A percentile compares a stretch with the other conserved stretches of the same genome.
phyloP scores from a whole-genome alignment of 2,113 vertebrate species.

The Odontophorus gujanensis region DNA sequence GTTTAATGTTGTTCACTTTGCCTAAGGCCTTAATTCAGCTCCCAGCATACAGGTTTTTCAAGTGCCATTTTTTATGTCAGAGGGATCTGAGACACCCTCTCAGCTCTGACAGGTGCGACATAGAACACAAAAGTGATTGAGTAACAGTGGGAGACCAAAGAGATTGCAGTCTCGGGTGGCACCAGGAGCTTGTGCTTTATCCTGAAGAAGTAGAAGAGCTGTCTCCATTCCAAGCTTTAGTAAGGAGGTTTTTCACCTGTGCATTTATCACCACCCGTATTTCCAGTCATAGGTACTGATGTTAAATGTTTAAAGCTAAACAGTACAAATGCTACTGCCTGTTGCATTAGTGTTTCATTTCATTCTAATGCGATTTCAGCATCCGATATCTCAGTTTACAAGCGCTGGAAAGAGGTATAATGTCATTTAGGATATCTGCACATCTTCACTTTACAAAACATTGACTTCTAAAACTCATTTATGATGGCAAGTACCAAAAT shows the following conservation, averaged over 20 bases:
- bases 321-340: neutral
- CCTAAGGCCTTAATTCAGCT: neutral
- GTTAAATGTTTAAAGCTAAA: slow-evolving; percentile 12
- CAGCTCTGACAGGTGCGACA: neutral
- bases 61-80: neutral
- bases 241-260: neutral
- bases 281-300: neutral
- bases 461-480: slow-evolving; percentile 34
- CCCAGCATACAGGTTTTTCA: neutral
- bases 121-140: neutral
- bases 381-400: neutral
- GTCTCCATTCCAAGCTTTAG: neutral
- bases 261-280: neutral
- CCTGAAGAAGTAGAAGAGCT: neutral
- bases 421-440: slow-evolving; percentile 52
- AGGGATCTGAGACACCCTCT: neutral
- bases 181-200: neutral
- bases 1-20: neutral
- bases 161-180: neutral
- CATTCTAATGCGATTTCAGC: slow-evolving; percentile 24
- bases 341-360: slow-evolving; percentile 4
- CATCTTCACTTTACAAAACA: slow-evolving; percentile 39
- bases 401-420: slow-evolving; percentile 1
- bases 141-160: neutral
- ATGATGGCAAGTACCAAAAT: neutral